Evolutionary conservation across 1,140 invertebrate genomes (phyloP), one percentile per base, ranked within the genome.

Genomic region (Aphidius ervi): DNA sequence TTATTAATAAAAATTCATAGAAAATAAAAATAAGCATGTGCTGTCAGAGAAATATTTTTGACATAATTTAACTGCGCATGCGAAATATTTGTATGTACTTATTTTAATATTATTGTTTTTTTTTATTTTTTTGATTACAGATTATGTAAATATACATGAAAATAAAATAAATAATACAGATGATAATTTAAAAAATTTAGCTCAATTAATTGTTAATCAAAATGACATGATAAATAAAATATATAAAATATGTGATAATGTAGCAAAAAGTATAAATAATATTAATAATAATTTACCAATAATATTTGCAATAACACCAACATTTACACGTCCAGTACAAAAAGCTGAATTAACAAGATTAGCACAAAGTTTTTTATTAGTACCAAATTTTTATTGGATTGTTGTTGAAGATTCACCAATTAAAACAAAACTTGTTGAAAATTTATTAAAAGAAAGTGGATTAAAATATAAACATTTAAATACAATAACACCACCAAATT

Each of bases 381-480:
- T 97, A 40, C 88, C 90, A 56, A 93, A 94, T 72, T 83, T 98
- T 58, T 95, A 98, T 75, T 99, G 97, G 97, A 93, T 99, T 66
- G 76, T 99, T 45, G 84, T 99, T 8, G 97, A 99, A 81, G 97
- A 99, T 79, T 81, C 92, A 0, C 78, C 83, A 4, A 77, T 74
- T 9, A 94, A 90, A 70, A 93, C 89, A 1, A 70, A 83, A 41
- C 79, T 97, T 53, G 94, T 99, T 1, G 83, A 80, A 3, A 88
- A 90, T 62, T 82, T 99, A n/a, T 73, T 99, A 9, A 78, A 82
- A 47, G 83, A 89, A 40, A 87, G 89, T 10, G 82, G 83, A 10
- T 71, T 96, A 2, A 75, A 82, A 53, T 90, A 88, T 68, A 95
- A 93, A 39, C 94, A 96, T 80, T 77, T 97, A 0, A 74, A 76